Evolutionary conservation across 2,888 invertebrate species (phyloP).

Genomic region (Gastrophysa polygoni): DNA sequence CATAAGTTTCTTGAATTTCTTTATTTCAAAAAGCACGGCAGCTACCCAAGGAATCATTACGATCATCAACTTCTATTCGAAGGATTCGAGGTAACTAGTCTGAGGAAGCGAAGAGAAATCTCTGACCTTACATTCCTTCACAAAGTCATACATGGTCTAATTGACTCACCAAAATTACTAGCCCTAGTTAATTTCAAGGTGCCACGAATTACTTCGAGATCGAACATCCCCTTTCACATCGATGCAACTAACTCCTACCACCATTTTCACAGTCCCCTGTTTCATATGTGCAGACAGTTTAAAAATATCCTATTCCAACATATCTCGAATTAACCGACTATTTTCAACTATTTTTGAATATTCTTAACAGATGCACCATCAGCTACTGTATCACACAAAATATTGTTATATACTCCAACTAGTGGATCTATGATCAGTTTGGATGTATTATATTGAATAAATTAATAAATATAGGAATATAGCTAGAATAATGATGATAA

Average conservation of each 20-base stretch:
- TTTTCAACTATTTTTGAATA: too few relatives aligned
- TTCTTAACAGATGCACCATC: too few relatives aligned
- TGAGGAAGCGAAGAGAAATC: not conserved
- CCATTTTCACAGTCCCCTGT: not conserved
- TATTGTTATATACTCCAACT: not conserved
- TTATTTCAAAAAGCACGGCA: not conserved
- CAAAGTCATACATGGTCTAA: not conserved
- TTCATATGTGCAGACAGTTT: not conserved
- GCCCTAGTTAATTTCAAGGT: not conserved
- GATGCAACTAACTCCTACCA: not conserved
- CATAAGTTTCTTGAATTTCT: not conserved
- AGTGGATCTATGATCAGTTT: not conserved
- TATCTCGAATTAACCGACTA: too few relatives aligned
- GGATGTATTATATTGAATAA: not conserved
- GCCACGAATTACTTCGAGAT: not conserved
- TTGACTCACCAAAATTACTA: not conserved
- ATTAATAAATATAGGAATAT: not conserved
- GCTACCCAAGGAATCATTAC: not conserved
- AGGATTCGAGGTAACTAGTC: not conserved
- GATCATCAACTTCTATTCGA: not conserved
- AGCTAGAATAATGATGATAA: too few relatives aligned
- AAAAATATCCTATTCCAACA: not conserved
- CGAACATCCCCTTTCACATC: not conserved
- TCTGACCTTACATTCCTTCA: not conserved
- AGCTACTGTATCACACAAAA: too few relatives aligned